Base-by-base conservation (phyloP, 2,888 invertebrate species). In the Tridacna crocea region DNA sequence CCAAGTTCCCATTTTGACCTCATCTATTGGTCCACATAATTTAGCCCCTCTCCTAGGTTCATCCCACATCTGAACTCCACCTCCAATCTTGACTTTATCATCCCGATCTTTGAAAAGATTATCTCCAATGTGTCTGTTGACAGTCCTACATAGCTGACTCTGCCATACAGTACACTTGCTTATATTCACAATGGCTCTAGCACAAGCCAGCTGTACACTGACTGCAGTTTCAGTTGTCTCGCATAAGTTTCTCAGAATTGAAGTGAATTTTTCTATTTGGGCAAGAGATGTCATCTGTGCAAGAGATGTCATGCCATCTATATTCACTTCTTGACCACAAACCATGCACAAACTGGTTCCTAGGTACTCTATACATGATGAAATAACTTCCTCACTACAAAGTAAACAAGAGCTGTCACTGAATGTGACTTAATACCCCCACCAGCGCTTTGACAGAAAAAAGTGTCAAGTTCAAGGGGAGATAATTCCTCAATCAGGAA, bases 121-220 rank as follows among this genome's bases (percentile, higher is more conserved):
- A 24, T 13, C 61, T 13, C 61, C 61, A n/a, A 3, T 13, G 1
- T 61, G 61, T 36, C 36, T 36, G 22, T 61, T 22, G 26, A 61
- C 61, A n/a, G 13, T 15, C 17, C 61, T n/a, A 17, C 61, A n/a
- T 61, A 61, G 2, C 22, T 3, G 0, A 24, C 22, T 10, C 15
- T 19, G 24, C 10, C 3, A 22, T 61, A 61, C 22, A 70, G 48
- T 51, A 70, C 51, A 70, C 2, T 51, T 24, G 51, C n/a, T 17
- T 15, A 70, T 26, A 6, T n/a, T 47, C 27, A 51, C 47, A 24
- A 75, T 61, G 24, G 89, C 83, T 19, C 79, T 77, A 51, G 89
- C 90, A 77, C 89, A 89, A 55, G 89, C 86, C 13, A 90, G 74
- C 74, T 91, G 91, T 47, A 70, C 26, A 51, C 70, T 70, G 51